Evolutionary conservation across 2,113 vertebrate species (phyloP).

Genomic region (Origma solitaria): DNA sequence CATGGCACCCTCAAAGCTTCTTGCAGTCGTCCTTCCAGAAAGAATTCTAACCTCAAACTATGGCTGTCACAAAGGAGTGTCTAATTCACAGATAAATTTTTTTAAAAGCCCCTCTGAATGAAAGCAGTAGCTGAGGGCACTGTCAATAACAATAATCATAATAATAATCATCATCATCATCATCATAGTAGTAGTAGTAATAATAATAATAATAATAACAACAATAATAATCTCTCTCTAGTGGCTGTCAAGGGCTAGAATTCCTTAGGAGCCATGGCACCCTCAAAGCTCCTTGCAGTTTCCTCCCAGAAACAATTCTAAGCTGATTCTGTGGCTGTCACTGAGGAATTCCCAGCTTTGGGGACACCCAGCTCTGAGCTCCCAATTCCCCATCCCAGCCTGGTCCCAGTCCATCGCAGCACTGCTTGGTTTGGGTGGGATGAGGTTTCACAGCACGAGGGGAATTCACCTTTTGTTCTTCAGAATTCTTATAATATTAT

Average conservation of each 20-base stretch:
- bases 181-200: too few relatives aligned
- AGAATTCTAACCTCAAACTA: too few relatives aligned
- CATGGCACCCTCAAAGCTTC: too few relatives aligned
- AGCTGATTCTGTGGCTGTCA: background rate
- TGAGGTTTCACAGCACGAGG: background rate
- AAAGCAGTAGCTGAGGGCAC: too few relatives aligned
- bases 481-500: too few relatives aligned
- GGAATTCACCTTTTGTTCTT: background rate
- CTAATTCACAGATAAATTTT: too few relatives aligned
- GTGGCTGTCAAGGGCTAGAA: background rate
- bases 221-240: background rate
- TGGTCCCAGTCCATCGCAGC: background rate
- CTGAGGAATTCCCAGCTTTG: background rate
- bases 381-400: background rate
- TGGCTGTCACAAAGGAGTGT: too few relatives aligned
- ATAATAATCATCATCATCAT: too few relatives aligned
- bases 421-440: background rate
- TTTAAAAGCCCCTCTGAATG: too few relatives aligned
- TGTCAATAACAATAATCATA: too few relatives aligned
- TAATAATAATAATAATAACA: too few relatives aligned
- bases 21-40: too few relatives aligned
- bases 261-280: background rate
- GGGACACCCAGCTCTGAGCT: background rate
- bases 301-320: background rate
- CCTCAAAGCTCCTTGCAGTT: background rate